Base-by-base conservation (phyloP, 1,140 invertebrate genomes). In the Mamestra configurata region DNA sequence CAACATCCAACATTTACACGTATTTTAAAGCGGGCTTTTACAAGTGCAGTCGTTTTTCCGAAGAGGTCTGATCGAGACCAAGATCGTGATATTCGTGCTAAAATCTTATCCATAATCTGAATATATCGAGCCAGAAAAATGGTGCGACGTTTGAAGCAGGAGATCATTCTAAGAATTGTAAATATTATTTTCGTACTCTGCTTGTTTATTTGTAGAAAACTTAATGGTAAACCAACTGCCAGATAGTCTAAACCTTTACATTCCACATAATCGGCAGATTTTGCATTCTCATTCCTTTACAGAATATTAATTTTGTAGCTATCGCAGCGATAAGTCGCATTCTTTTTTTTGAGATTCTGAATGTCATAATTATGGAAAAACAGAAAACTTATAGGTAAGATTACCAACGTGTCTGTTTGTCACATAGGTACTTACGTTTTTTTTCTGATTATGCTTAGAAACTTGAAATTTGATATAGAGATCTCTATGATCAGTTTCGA, bases 91-190 rank as follows among this genome's bases (percentile, higher is more conserved):
- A 35, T 61, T 35, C 4, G 5, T 37, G 59, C 31, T 4, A 20
- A 6, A 31, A 8, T n/a, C n/a, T n/a, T 10, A 11, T 55, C 0
- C 20, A 2, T 57, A n/a, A 57, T 64, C n/a, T 64, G 15, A 37
- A n/a, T 37, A 61, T 27, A 13, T 27, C 11, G 55, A 31, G 1
- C 27, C 27, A 5, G 11, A 15, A 59, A 59, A 15, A 27, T 31
- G 13, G 24, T 59, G 24, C 11, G 24, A 22, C 55, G 22, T 27
- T 20, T 59, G 24, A 59, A 59, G 13, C 13, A 31, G 11, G 55
- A 22, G 24, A 24, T 55, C n/a, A 24, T 59, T 59, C 55, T 15
- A 20, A 59, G 24, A 31, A 59, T 24, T 31, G 55, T 59, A 59
- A 59, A 59, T 59, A 59, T 59, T 59, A 31, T 57, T 55, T 18